Evolutionary conservation across 92 coral and sea anemone species (phyloP).

Genomic region (Bergia puertoricense): DNA sequence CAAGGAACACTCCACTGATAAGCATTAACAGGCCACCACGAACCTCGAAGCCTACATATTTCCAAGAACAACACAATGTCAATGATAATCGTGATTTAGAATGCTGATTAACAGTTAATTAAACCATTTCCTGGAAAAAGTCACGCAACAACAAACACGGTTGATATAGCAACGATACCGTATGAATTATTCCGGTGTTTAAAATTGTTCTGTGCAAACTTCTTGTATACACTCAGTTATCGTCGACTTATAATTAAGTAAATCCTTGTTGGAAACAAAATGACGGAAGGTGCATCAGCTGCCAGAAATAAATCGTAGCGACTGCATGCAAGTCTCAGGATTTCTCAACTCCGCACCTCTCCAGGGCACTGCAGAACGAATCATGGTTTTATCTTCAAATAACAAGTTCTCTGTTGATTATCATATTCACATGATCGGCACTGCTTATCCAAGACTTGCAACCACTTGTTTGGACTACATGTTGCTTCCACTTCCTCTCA

Average conservation of each 20-base stretch:
- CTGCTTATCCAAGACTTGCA: neutral
- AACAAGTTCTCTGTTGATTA: neutral
- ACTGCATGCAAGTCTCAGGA: neutral
- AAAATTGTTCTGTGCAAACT: neutral
- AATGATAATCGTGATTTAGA: neutral
- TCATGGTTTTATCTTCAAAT: neutral
- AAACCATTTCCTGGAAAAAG: constrained; percentile 3
- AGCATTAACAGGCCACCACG: neutral
- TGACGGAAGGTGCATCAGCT: neutral
- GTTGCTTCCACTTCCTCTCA: too few relatives aligned
- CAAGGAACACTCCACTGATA: neutral
- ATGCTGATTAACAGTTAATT: neutral
- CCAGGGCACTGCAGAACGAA: too few relatives aligned
- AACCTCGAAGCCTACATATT: neutral
- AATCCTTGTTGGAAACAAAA: neutral
- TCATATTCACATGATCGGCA: neutral
- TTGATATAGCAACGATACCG: neutral
- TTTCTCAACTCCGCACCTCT: neutral
- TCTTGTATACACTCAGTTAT: neutral
- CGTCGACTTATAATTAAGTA: neutral
- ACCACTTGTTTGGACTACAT: neutral
- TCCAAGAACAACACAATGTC: constrained; percentile 1
- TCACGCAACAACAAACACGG: neutral
- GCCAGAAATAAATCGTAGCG: neutral
- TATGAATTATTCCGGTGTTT: neutral